These are phyloP conservation scores for Lasioglossum malachurum DNA, from an alignment of 2,888 invertebrate species.

Conservation along the genomic window DNA sequence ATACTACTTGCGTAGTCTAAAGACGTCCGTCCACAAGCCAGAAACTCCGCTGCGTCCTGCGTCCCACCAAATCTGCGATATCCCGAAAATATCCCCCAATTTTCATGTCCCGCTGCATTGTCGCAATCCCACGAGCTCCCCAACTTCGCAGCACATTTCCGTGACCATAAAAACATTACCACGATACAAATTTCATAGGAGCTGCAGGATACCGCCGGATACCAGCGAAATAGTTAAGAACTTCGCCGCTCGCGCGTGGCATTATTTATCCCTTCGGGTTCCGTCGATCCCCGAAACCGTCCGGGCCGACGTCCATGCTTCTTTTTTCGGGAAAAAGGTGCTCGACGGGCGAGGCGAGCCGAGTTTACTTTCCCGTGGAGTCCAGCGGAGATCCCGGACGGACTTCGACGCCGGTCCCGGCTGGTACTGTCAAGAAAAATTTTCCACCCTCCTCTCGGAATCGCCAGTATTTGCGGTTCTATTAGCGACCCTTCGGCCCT, in stretches of 20 bases:
- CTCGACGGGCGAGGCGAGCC: background rate
- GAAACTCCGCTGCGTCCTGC: background rate
- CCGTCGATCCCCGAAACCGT: background rate
- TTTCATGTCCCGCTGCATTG: background rate
- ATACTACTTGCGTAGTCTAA: background rate
- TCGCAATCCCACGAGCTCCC: background rate
- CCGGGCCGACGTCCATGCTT: background rate
- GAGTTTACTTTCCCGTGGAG: background rate
- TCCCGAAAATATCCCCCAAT: background rate
- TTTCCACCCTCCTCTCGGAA: conserved; percentile 40
- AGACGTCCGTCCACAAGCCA: background rate
- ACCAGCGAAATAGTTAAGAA: background rate
- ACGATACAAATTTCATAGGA: background rate
- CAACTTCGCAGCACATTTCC: background rate
- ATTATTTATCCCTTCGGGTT: conserved; percentile 1
- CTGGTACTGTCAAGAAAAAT: conserved; percentile 18
- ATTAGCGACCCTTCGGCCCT: conserved; percentile 65
- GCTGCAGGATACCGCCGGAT: background rate
- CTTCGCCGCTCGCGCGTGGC: background rate
- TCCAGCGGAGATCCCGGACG: background rate
- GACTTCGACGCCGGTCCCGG: background rate
- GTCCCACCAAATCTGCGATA: background rate
- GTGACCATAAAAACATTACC: background rate
- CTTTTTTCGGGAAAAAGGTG: background rate
- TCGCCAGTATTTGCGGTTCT: conserved; percentile 73